Base-by-base conservation (phyloP, 2,797 vertebrate genomes). In the Helarctos malayanus region DNA sequence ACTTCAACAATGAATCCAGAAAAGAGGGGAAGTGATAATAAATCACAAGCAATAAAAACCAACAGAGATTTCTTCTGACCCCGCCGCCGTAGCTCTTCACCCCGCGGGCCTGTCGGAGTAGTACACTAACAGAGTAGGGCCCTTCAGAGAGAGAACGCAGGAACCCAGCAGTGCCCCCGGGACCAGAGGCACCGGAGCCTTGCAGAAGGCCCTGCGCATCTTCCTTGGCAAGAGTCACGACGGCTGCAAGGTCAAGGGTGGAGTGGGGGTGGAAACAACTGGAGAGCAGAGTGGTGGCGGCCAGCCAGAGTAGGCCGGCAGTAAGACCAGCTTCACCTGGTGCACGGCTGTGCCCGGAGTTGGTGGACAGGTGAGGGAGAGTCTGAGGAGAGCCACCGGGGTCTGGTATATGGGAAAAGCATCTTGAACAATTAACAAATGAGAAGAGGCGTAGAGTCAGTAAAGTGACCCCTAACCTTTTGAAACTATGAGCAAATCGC, bases 41-140 rank as follows among this genome's bases (percentile, higher is more conserved):
- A 89, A 93, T 92, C 94, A 97, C 81, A 94, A 93, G 89, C 41
- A 82, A 78, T 94, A 95, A 92, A 95, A 96, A 95, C 49, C 95
- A 97, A 84, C 45, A 96, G 56, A 93, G 8, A 95, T 93, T 27
- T 95, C 80, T 87, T 94, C 45, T 68, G 12, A 5, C 65, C 47
- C 76, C 32, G 6, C 61, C 90, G 13, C 0, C 32, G 1, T 10
- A 97, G 79, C 57, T 95, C 65, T 91, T 95, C 45, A 61, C 59
- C 56, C 92, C 32, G 14, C 7, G 38, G 87, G 75, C 89, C 59
- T 69, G 89, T 18, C 57, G 49, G 68, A 84, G 83, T 82, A 84
- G 83, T 82, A 32, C 7, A 29, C 75, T 87, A 71, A 63, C 68
- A 86, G 73, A 29, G 45, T 75, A 75, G 95, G 93, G 75, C 68